Conservation (phyloP, 2,888 invertebrate species). For the Girardia tigrina region DNA sequence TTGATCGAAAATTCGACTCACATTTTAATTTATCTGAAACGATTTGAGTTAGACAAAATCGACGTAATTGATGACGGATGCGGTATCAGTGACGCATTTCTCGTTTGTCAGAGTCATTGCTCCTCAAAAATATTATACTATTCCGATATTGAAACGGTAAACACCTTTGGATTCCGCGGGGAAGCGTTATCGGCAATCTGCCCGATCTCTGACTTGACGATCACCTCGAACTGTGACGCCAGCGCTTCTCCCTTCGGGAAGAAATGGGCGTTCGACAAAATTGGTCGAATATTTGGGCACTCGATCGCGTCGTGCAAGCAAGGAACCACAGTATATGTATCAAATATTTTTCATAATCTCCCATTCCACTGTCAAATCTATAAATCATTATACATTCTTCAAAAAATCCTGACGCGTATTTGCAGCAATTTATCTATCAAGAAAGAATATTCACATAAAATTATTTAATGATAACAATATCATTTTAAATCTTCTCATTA, state of each 20-base stretch:
- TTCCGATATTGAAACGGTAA: slow-evolving; percentile 49
- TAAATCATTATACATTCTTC: not conserved
- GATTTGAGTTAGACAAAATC: slow-evolving; percentile 71
- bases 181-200: slow-evolving; percentile 53
- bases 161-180: slow-evolving; percentile 58
- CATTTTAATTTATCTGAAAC: slow-evolving; percentile 57
- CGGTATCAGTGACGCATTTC: slow-evolving; percentile 72
- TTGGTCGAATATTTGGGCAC: not conserved
- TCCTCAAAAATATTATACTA: slow-evolving; percentile 55
- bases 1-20: slow-evolving; percentile 87
- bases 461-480: not conserved
- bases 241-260: not conserved
- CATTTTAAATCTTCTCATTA: slow-evolving; percentile 5
- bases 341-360: slow-evolving; percentile 54
- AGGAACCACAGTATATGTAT: slow-evolving; percentile 53
- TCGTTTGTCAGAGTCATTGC: slow-evolving; percentile 56
- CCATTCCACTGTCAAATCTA: slow-evolving; percentile 52
- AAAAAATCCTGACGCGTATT: too few species aligned
- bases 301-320: not conserved
- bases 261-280: not conserved
- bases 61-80: slow-evolving; percentile 84
- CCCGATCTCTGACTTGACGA: not conserved
- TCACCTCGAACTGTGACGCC: not conserved
- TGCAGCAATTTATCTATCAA: slow-evolving; percentile 12
- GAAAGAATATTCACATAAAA: not conserved